Evolutionary conservation across 2,113 vertebrate genomes (phyloP), one percentile per base, ranked within the genome.

Genomic region (Platysternon megacephalum): DNA sequence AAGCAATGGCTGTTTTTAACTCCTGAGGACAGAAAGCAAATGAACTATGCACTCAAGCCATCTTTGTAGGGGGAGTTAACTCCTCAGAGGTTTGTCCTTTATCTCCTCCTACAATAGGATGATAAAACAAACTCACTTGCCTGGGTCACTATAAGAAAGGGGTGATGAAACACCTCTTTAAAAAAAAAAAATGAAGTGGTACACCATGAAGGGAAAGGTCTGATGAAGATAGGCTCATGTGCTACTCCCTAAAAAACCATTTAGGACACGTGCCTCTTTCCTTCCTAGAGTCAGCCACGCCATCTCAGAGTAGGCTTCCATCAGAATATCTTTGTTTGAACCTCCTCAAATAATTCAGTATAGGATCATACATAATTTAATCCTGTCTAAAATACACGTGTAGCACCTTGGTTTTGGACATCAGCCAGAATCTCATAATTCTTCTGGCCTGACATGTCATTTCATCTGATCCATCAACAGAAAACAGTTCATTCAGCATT

Each of bases 381-480:
- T 46, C 48, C 44, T 44, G 12, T 48, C 84, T 72, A 78, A 91
- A 94, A 17, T 87, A 84, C 52, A 93, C 48, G 88, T 52, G 51
- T 28, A 82, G 78, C 68, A 72, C 82, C 72, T 76, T 92, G 88
- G 87, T 44, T 93, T 93, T 84, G 65, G 95, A 48, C 82, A 92
- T 35, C 65, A 95, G 56, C 82, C 84, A 72, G 85, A 8, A 49
- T 49, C 72, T 11, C 81, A 87, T 92, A 93, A 85, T 65, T 81
- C 85, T 81, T 19, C 79, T 80, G 22, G 35, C 48, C 85, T 94
- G 81, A 95, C 87, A 94, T 49, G 24, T 74, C 86, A 91, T 78
- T 95, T 53, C 13, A 72, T 89, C 87, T 91, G 32, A 1, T 58
- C 53, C 87, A 51, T 58, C 92, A 96, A 93, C 87, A 95, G 94